Evolutionary conservation across 2,888 invertebrate species (phyloP).

Genomic region (Limnephilus lunatus): DNA sequence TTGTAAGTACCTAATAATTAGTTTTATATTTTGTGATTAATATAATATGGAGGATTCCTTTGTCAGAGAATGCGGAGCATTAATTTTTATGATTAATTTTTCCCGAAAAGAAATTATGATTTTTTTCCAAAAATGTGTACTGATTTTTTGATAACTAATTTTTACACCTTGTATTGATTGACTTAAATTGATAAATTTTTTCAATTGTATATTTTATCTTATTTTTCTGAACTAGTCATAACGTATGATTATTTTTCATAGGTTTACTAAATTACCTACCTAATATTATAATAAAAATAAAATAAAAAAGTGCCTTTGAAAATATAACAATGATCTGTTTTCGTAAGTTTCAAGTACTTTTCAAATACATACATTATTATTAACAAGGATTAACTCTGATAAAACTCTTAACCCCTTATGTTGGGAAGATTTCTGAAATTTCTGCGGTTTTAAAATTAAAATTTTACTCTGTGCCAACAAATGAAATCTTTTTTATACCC

Average conservation of each 20-base stretch:
- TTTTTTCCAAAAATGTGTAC: conserved; percentile 7
- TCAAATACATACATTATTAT: background rate
- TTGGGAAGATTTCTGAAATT: background rate
- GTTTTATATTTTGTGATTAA: conserved; percentile 20
- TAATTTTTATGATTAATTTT: conserved; percentile 6
- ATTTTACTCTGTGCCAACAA: background rate
- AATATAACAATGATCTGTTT: background rate
- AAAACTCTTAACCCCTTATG: background rate
- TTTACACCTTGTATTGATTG: conserved; percentile 8
- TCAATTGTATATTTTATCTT: conserved; percentile 5
- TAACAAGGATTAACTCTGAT: background rate
- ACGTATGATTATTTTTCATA: conserved; percentile 20
- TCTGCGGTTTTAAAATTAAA: background rate
- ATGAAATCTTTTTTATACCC: background rate
- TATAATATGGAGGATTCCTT: conserved; percentile 7
- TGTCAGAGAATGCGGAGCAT: background rate
- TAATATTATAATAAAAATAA: background rate
- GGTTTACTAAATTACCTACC: background rate
- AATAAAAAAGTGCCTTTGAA: conserved; percentile 2
- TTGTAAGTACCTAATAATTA: conserved; percentile 8
- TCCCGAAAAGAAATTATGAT: background rate
- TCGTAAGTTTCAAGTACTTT: background rate
- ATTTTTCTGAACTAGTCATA: conserved; percentile 37
- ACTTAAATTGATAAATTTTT: background rate
- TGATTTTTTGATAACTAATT: conserved; percentile 25